Evolutionary conservation across 2,797 vertebrate species (phyloP).

Genomic region (Acipenser transmontanus): DNA sequence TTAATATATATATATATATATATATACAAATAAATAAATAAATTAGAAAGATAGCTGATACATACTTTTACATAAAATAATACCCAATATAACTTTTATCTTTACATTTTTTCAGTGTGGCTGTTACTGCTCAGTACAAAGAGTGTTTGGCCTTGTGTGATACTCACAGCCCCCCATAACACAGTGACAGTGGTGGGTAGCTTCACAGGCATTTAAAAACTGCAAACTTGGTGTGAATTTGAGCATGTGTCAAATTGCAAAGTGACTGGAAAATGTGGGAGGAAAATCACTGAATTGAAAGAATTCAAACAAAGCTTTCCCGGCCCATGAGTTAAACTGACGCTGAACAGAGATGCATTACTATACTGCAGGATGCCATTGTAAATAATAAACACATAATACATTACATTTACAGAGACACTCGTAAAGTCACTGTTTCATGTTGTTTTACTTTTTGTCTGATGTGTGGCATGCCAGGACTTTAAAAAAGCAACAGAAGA

Average conservation of each 20-base stretch:
- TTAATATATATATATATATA: too few species aligned
- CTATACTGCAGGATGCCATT: not conserved
- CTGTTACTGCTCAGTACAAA: too few species aligned
- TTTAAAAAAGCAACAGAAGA: constrained; percentile 17
- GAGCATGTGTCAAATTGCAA: constrained; percentile 3
- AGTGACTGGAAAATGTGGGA: not conserved
- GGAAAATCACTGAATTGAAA: not conserved
- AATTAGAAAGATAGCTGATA: too few species aligned
- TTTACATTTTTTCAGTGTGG: too few species aligned
- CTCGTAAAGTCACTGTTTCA: not conserved
- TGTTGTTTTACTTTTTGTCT: not conserved
- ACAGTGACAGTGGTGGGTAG: not conserved
- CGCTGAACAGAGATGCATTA: not conserved
- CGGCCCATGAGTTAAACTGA: not conserved
- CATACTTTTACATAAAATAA: too few species aligned
- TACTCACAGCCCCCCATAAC: too few species aligned
- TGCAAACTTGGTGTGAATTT: constrained; percentile 14
- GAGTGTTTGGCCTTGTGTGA: too few species aligned
- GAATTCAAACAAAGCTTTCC: not conserved
- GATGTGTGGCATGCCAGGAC: not conserved
- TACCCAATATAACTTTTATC: too few species aligned
- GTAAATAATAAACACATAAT: not conserved
- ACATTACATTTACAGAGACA: not conserved
- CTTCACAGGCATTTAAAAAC: constrained; percentile 10
- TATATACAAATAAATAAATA: too few species aligned